Conservation (phyloP, 2,888 invertebrate genomes). For the Biston stratarius region DNA sequence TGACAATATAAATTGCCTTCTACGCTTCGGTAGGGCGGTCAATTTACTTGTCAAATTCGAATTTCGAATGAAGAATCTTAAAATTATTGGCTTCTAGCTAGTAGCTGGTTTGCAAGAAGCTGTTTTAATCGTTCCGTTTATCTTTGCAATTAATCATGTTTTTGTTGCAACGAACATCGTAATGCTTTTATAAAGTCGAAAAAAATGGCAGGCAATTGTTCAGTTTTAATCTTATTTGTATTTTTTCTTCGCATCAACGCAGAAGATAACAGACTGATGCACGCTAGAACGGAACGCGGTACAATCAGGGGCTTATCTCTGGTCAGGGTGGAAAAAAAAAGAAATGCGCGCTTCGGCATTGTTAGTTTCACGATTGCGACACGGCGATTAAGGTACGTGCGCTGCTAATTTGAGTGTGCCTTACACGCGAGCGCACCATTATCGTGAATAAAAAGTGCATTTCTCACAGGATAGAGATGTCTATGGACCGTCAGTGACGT, state of each 20-base stretch:
- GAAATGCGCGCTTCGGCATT: constrained; percentile 64
- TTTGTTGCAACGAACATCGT: constrained; percentile 29
- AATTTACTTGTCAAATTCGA: constrained; percentile 46
- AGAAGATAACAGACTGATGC: constrained; percentile 61
- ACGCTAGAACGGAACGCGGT: constrained; percentile 61
- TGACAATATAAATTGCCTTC: constrained; percentile 52
- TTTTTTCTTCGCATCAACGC: constrained; percentile 31
- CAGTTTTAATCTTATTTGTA: constrained; percentile 18
- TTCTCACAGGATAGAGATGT: constrained; percentile 62
- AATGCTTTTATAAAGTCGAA: constrained; percentile 10
- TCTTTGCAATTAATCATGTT: constrained; percentile 39
- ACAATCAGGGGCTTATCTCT: constrained; percentile 68
- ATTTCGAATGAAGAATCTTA: constrained; percentile 42
- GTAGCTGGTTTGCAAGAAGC: constrained; percentile 32
- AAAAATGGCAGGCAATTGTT: constrained; percentile 5
- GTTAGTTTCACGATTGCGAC: constrained; percentile 71
- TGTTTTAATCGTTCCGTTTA: constrained; percentile 35
- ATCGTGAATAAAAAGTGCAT: constrained; percentile 58
- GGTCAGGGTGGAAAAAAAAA: constrained; percentile 56
- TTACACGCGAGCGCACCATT: constrained; percentile 74
- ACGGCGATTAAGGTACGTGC: constrained; percentile 67
- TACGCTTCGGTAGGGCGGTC: constrained; percentile 56
- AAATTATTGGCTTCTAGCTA: constrained; percentile 30
- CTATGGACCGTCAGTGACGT: constrained; percentile 48
- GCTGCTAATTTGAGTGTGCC: constrained; percentile 69